Evolutionary conservation across 2,113 vertebrate species (phyloP).

Genomic region (Bostrychus sinensis): DNA sequence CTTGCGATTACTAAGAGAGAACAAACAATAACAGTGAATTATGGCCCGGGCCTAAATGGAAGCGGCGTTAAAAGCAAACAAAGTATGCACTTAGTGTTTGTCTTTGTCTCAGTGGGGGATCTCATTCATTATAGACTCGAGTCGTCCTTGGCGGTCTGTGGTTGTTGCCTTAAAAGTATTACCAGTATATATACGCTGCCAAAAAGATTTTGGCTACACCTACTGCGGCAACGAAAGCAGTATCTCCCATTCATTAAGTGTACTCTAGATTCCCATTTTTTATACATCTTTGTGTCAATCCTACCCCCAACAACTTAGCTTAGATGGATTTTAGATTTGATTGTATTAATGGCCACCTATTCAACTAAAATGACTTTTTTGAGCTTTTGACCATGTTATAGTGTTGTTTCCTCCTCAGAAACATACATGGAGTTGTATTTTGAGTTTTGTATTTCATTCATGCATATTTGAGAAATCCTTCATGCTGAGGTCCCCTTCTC

Average conservation of each 20-base stretch:
- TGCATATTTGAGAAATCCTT: no score
- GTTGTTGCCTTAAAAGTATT: conserved; percentile 38
- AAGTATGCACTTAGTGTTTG: conserved; percentile 17
- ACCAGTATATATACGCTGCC: background rate
- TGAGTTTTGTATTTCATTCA: no score
- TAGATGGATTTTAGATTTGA: no score
- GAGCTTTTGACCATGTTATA: no score
- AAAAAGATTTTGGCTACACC: background rate
- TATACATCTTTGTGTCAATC: no score
- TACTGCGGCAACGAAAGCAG: conserved; percentile 1
- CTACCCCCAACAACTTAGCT: no score
- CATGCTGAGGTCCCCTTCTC: no score
- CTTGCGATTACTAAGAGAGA: background rate
- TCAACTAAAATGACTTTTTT: no score
- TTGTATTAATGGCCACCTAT: no score
- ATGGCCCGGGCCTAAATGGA: background rate
- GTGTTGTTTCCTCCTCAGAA: no score
- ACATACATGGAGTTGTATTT: no score
- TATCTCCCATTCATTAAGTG: conserved; percentile 1
- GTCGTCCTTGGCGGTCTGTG: conserved; percentile 62
- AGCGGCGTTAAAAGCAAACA: conserved; percentile 14
- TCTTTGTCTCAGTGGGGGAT: conserved; percentile 43
- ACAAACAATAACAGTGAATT: conserved; percentile 3
- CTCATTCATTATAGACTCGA: conserved; percentile 44
- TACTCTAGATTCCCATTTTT: no score